Evolutionary conservation across 2,797 vertebrate genomes (phyloP), one percentile per base, ranked within the genome.

Genomic region (Danionella dracula): DNA sequence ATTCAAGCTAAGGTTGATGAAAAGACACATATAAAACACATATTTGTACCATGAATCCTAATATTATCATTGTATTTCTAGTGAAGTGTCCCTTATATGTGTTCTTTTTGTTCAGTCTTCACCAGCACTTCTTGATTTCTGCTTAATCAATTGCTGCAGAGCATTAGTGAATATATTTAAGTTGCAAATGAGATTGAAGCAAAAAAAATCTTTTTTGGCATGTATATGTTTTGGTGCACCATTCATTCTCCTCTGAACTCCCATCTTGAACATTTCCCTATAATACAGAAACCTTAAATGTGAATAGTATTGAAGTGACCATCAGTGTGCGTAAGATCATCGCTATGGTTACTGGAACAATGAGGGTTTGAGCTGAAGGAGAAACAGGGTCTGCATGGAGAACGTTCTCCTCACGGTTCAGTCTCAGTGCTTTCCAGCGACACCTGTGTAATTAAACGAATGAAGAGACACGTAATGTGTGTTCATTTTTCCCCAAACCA

Each of bases 391-490:
- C n/a, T n/a, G n/a, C n/a, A n/a, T n/a, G n/a, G n/a, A 45, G 17
- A 65, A 45, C 35, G 11, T 31, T 45, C 40, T 21, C 4, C 44
- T 9, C 19, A 20, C 7, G 13, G 21, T 64, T 31, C 1, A 12
- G 17, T 74, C 53, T 63, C 62, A 40, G 35, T 49, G 56, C 44
- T 40, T 64, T 61, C 58, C 34, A 31, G 42, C 42, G 13, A 45
- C 23, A 27, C 17, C 34, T 40, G 23, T 21, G 15, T 69, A 75
- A 71, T 75, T 75, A 65, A 75, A 68, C 49, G 35, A n/a, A 41
- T 50, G 61, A 38, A 68, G 51, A 58, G 46, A 60, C 41, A 27
- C 27, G 60, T 12, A 46, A 34, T 42, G 44, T 64, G 48, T 40
- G 32, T 40, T 59, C 42, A 64, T 68, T 71, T 40, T 63, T 58